Percentiles rank a stretch among this genome's conserved stretches.
These are phyloP conservation scores for Chunga burmeisteri DNA, from an alignment of 2,113 vertebrate genomes.

Conservation along the genomic window DNA sequence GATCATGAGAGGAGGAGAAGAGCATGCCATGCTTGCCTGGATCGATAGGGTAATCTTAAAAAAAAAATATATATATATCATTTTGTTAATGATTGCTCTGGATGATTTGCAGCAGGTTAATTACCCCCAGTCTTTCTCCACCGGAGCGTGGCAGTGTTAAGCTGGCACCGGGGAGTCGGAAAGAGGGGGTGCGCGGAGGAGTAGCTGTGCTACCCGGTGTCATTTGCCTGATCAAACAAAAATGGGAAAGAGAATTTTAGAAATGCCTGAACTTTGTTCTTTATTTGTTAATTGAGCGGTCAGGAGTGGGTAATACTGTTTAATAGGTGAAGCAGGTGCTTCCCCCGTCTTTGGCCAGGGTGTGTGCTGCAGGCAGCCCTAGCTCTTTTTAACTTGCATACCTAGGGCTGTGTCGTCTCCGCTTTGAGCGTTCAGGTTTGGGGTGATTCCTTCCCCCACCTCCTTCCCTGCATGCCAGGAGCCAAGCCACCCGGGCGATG, in stretches of 20 bases:
- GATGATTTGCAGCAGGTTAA: constrained; percentile 29
- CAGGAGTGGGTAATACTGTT: neutral
- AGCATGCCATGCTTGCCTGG: neutral
- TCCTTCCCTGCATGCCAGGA: neutral
- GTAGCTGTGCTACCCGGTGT: neutral
- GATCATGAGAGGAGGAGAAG: neutral
- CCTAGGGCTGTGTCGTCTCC: neutral
- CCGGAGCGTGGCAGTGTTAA: neutral
- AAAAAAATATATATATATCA: neutral
- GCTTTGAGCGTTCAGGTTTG: fast-evolving
- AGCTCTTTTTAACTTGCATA: neutral
- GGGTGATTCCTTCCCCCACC: neutral
- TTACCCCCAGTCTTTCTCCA: neutral
- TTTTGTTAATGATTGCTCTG: neutral
- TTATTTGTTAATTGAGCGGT: neutral
- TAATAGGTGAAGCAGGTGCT: neutral
- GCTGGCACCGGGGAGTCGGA: neutral
- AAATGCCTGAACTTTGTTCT: neutral
- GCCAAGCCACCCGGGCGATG: fast-evolving
- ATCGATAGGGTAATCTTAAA: constrained; percentile 22
- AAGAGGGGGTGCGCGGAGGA: fast-evolving
- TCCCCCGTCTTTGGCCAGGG: neutral
- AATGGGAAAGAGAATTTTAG: neutral
- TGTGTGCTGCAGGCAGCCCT: neutral
- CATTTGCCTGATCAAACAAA: neutral